Percentiles rank a stretch among this genome's conserved stretches.
Conservation (phyloP, 2,888 invertebrate genomes). For the Muschampia plurimacula region DNA sequence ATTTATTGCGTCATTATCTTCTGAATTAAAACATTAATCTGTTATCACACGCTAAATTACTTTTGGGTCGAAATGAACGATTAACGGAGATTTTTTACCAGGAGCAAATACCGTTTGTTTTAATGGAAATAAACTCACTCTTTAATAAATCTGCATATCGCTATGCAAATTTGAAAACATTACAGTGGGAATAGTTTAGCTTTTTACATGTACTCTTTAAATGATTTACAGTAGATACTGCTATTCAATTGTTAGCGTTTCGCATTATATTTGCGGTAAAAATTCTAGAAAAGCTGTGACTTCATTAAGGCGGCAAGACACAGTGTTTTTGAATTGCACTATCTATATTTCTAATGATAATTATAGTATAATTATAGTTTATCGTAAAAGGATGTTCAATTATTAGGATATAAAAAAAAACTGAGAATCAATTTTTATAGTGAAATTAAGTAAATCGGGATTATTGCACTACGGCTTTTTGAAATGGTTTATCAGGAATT, state of each 20-base stretch:
- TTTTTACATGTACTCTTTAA: not conserved
- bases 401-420: no score
- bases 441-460: no score
- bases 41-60: constrained; percentile 36
- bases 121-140: constrained; percentile 23
- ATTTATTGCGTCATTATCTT: constrained; percentile 32
- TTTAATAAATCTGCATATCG: constrained; percentile 3
- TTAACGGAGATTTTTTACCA: constrained; percentile 16
- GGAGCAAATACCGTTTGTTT: constrained; percentile 26
- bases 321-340: no score
- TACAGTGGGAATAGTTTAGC: not conserved
- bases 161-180: constrained; percentile 17
- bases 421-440: no score
- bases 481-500: no score
- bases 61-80: constrained; percentile 18
- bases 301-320: no score
- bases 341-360: no score
- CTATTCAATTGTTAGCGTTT: not conserved
- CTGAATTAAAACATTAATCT: constrained; percentile 35
- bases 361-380: no score
- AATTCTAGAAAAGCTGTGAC: not conserved
- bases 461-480: no score
- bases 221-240: not conserved
- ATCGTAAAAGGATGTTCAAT: no score
- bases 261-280: not conserved